Evolutionary conservation across 2,888 invertebrate genomes (phyloP).

Genomic region (Eupithecia abbreviata): DNA sequence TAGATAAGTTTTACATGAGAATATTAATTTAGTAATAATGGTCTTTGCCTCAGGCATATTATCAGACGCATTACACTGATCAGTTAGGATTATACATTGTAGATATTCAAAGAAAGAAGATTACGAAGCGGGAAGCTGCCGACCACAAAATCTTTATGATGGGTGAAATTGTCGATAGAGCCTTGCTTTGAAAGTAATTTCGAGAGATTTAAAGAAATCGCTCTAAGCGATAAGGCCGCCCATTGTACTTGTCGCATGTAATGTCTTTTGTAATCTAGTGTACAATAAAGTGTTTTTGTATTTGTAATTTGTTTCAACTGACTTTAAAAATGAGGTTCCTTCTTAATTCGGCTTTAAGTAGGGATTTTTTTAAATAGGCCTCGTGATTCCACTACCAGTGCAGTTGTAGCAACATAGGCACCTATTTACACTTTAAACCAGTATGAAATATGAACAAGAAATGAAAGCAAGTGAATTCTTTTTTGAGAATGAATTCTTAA

Average conservation of each 20-base stretch:
- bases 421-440: too few relatives aligned
- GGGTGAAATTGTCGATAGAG: neutral
- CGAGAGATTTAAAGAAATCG: too few relatives aligned
- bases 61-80: constrained; percentile 56
- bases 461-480: too few relatives aligned
- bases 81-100: constrained; percentile 68
- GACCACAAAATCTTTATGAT: neutral
- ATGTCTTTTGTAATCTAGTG: too few relatives aligned
- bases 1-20: constrained; percentile 34
- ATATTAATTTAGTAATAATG: constrained; percentile 71
- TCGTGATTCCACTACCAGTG: too few relatives aligned
- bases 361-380: too few relatives aligned
- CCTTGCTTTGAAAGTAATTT: neutral
- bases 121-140: constrained; percentile 9
- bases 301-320: neutral
- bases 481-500: too few relatives aligned
- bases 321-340: neutral
- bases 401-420: too few relatives aligned
- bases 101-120: constrained; percentile 22
- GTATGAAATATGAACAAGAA: too few relatives aligned
- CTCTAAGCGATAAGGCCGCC: too few relatives aligned
- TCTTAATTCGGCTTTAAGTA: neutral
- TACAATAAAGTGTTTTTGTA: too few relatives aligned
- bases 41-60: constrained; percentile 58
- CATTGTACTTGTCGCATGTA: too few relatives aligned